Evolutionary conservation across 2,797 vertebrate species (phyloP).

Genomic region (Macropus fuliginosus): DNA sequence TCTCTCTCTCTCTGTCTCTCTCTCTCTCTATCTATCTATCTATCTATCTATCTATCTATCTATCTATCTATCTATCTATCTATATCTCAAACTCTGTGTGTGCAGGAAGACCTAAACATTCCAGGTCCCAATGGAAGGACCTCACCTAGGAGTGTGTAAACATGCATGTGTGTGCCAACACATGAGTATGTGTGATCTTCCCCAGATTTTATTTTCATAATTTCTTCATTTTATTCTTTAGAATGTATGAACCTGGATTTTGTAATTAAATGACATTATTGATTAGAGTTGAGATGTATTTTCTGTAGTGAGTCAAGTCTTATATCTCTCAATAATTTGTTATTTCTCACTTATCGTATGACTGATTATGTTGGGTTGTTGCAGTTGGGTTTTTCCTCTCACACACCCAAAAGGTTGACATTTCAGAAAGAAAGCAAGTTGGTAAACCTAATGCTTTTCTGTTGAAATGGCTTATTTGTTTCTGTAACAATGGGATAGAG

Average conservation of each 20-base stretch:
- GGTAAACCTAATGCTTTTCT: slow-evolving; percentile 61
- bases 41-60: too few relatives aligned
- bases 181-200: not conserved
- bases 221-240: slow-evolving; percentile 47
- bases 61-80: too few relatives aligned
- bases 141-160: too few relatives aligned
- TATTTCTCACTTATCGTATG: slow-evolving; percentile 67
- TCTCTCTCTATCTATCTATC: too few relatives aligned
- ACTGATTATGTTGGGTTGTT: not conserved
- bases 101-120: too few relatives aligned
- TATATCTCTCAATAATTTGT: slow-evolving; percentile 54
- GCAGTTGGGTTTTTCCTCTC: slow-evolving; percentile 24
- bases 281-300: slow-evolving; percentile 71
- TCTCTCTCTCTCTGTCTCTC: too few relatives aligned
- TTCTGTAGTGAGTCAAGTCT: slow-evolving; percentile 28
- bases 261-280: slow-evolving; percentile 57
- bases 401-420: slow-evolving; percentile 28
- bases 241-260: slow-evolving; percentile 53
- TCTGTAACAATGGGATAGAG: slow-evolving; percentile 45
- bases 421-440: slow-evolving; percentile 70
- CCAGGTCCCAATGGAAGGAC: too few relatives aligned
- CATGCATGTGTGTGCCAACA: too few relatives aligned
- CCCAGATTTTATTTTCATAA: not conserved
- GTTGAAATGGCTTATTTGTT: slow-evolving; percentile 66
- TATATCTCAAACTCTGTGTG: not conserved